phyloP scores from a whole-genome alignment of 2,797 vertebrate species.

The Acanthurus tractus region DNA sequence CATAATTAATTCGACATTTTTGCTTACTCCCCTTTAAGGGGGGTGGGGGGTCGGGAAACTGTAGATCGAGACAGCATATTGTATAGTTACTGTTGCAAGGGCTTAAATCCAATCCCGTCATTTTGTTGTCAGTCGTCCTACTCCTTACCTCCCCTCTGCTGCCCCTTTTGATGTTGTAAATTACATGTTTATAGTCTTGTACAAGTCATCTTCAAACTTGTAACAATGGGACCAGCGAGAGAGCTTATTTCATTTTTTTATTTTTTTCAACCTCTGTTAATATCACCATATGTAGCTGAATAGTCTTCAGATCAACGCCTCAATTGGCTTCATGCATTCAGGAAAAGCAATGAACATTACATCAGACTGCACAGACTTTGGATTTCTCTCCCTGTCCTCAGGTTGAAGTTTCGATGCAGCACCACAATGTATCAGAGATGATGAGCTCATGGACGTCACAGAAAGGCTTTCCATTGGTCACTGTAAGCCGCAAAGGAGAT shows the following conservation, averaged over 20 bases:
- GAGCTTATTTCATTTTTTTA: too few species aligned
- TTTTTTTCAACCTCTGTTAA: too few species aligned
- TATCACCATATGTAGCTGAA: not conserved
- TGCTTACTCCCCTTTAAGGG: not conserved
- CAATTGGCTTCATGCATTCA: not conserved
- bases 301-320: not conserved
- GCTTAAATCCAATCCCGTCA: conserved; percentile 5
- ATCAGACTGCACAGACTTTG: not conserved
- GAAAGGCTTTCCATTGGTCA: conserved; percentile 96
- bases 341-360: not conserved
- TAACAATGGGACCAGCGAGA: not conserved
- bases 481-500: conserved; percentile 85
- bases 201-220: not conserved
- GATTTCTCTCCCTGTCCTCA: conserved; percentile 23
- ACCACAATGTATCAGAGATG: conserved; percentile 89
- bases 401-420: conserved; percentile 82
- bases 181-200: not conserved
- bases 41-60: not conserved
- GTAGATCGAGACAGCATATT: not conserved
- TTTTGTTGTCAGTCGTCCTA: not conserved
- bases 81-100: not conserved
- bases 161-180: not conserved
- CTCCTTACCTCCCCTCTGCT: conserved; percentile 10
- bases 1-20: not conserved
- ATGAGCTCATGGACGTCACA: conserved; percentile 95